Conservation (phyloP, 1,140 invertebrate genomes). For the Thaumetopoea pityocampa region DNA sequence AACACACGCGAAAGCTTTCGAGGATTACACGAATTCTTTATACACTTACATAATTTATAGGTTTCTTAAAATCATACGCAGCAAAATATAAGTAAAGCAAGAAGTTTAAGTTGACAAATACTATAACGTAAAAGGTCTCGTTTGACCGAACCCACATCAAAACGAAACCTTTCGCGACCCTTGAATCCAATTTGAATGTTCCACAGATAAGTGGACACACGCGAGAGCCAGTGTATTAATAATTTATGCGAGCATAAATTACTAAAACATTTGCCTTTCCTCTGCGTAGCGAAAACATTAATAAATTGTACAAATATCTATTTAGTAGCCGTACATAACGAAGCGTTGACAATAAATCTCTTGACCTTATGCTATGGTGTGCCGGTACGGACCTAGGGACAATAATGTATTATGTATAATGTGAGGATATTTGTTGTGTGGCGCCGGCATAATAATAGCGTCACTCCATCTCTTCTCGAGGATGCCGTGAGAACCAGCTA, state of each 20-base stretch:
- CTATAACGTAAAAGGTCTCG: slow-evolving; percentile 27
- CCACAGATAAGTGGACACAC: slow-evolving; percentile 35
- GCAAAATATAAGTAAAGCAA: slow-evolving; percentile 7
- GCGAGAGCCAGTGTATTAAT: slow-evolving; percentile 31
- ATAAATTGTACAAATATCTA: slow-evolving; percentile 19
- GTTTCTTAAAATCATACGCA: neutral
- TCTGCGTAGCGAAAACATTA: slow-evolving; percentile 30
- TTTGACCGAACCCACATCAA: slow-evolving; percentile 35
- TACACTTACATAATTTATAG: too few species aligned
- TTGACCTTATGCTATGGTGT: too few species aligned
- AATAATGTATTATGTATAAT: too few species aligned
- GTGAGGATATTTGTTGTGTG: too few species aligned
- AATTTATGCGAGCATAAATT: slow-evolving; percentile 53
- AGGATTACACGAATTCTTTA: too few species aligned
- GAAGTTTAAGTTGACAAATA: slow-evolving; percentile 35
- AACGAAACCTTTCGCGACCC: slow-evolving; percentile 40
- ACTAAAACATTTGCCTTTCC: slow-evolving; percentile 39
- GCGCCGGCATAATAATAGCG: too few species aligned
- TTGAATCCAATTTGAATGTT: slow-evolving; percentile 51
- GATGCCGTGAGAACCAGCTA: too few species aligned
- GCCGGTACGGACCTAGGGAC: too few species aligned
- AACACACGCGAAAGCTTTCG: too few species aligned
- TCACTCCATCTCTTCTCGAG: too few species aligned
- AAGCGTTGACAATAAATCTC: slow-evolving; percentile 1
- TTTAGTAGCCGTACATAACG: neutral